Evolutionary conservation across 2,797 vertebrate genomes (phyloP).

Genomic region (Selene dorsalis): DNA sequence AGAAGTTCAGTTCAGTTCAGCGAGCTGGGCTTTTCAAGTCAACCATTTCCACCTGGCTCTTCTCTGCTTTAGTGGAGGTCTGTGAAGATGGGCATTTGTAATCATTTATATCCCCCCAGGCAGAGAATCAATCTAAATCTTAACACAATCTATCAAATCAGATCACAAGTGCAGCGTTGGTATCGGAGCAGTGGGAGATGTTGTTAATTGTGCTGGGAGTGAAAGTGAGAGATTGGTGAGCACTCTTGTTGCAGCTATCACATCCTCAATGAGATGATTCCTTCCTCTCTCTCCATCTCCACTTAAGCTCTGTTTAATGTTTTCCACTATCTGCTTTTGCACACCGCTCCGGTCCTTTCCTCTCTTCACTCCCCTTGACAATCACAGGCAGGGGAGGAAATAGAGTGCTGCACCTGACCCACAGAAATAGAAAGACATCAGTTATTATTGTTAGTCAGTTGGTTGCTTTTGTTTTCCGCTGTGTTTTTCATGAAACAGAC

Average conservation of each 20-base stretch:
- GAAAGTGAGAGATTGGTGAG: slow-evolving; percentile 52
- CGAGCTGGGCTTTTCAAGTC: slow-evolving; percentile 21
- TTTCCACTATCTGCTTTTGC: slow-evolving; percentile 37
- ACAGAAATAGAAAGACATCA: not conserved
- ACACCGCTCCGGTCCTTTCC: not conserved
- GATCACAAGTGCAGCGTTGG: slow-evolving; percentile 25
- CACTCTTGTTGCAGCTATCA: slow-evolving; percentile 63
- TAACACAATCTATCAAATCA: slow-evolving; percentile 60
- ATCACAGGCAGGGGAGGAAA: slow-evolving; percentile 33
- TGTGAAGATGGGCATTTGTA: slow-evolving; percentile 53
- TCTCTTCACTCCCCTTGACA: slow-evolving; percentile 18
- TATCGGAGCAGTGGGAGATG: slow-evolving; percentile 28
- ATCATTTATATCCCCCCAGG: slow-evolving; percentile 52
- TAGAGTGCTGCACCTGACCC: slow-evolving; percentile 40
- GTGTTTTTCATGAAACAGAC: not conserved
- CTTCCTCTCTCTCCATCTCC: slow-evolving; percentile 25
- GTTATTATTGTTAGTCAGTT: not conserved
- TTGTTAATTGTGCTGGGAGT: slow-evolving; percentile 66
- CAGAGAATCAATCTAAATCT: slow-evolving; percentile 69
- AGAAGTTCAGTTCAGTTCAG: slow-evolving; percentile 20
- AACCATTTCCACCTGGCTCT: slow-evolving; percentile 33
- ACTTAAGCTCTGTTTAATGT: slow-evolving; percentile 41
- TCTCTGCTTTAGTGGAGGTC: slow-evolving; percentile 24
- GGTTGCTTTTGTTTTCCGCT: no score
- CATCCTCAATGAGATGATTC: slow-evolving; percentile 44